phyloP scores from a whole-genome alignment of 2,113 vertebrate species.

The Desmodus rotundus region DNA sequence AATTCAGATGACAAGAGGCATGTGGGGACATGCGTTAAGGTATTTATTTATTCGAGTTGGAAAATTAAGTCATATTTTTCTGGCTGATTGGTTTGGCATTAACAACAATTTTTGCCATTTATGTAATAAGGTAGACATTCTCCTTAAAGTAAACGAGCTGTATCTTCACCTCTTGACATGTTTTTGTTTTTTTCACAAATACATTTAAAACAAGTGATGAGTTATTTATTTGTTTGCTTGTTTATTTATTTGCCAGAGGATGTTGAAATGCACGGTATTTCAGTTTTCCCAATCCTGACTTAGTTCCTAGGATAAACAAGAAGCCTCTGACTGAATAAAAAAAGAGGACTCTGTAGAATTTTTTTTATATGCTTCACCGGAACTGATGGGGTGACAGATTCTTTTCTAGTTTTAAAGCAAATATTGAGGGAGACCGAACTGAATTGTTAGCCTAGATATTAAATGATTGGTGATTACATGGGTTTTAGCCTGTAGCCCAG shows the following conservation, averaged over 20 bases:
- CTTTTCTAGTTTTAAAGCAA: constrained; percentile 19
- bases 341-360: not conserved
- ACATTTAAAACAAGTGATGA: not conserved
- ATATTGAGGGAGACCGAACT: not conserved
- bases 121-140: not conserved
- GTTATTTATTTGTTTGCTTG: not conserved
- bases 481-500: not conserved
- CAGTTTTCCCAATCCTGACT: not conserved
- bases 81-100: not conserved
- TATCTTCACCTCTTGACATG: not conserved
- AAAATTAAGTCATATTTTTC: not conserved
- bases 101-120: not conserved
- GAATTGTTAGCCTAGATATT: not conserved
- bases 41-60: not conserved
- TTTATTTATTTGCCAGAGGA: not conserved
- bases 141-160: not conserved
- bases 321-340: not conserved
- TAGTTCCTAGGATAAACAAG: not conserved
- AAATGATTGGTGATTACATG: not conserved
- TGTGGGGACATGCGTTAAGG: not conserved
- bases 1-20: not conserved
- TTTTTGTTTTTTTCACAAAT: constrained; percentile 6
- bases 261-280: not conserved
- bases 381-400: not conserved
- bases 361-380: not conserved